A percentile compares a stretch with the other conserved stretches of the same genome.
These are phyloP conservation scores for Leuctra nigra DNA, from an alignment of 2,888 invertebrate species.

Conservation along the genomic window DNA sequence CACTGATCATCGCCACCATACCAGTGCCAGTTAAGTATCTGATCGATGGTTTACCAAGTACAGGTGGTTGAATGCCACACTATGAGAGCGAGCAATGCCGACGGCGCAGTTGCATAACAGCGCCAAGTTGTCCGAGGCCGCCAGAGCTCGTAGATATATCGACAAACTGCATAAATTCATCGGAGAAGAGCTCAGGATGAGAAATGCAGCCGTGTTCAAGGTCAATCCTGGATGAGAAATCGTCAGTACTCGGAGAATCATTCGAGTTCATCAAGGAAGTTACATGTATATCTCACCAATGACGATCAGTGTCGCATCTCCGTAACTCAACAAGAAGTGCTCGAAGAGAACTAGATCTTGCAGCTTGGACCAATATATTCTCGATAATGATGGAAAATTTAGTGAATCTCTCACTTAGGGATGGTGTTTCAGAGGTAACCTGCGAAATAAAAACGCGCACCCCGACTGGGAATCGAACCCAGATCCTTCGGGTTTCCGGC, in stretches of 20 bases:
- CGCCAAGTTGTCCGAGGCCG: conserved; percentile 38
- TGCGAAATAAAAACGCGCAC: no score
- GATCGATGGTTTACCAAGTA: conserved; percentile 36
- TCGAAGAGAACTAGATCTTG: conserved; percentile 36
- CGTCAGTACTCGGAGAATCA: not conserved
- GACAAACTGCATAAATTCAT: conserved; percentile 37
- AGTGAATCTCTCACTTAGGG: no score
- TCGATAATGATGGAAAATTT: no score
- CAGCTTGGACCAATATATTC: conserved; percentile 36
- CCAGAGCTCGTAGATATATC: conserved; percentile 37
- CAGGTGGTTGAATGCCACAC: conserved; percentile 34
- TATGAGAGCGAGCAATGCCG: conserved; percentile 36
- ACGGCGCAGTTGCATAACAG: conserved; percentile 37
- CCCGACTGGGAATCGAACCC: no score
- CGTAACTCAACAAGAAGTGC: conserved; percentile 35
- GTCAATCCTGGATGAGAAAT: not conserved
- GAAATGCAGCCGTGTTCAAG: not conserved
- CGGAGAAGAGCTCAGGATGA: conserved; percentile 31
- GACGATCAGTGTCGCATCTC: conserved; percentile 35
- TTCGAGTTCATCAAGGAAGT: not conserved
- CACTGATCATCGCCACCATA: no score
- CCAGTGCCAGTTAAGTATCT: not conserved
- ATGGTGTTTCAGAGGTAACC: no score
- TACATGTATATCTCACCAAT: not conserved
- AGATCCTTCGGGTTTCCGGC: no score